A percentile compares a stretch with the other conserved stretches of the same genome.
Conservation (phyloP, 2,888 invertebrate species). For the Empis livida region DNA sequence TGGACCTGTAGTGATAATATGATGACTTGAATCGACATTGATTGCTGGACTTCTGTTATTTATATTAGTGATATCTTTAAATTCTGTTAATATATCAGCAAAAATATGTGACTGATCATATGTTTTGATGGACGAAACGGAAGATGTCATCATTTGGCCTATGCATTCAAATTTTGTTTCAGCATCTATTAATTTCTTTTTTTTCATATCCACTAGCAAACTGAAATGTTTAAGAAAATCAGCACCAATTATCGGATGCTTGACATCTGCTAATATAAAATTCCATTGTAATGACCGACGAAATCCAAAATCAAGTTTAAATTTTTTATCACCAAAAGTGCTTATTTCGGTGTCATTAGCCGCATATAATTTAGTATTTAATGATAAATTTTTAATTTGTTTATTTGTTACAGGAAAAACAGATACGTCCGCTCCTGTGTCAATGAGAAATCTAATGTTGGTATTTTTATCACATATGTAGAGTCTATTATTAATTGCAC, state of each 20-base stretch:
- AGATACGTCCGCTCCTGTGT: constrained; percentile 1
- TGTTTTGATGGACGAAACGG: no score
- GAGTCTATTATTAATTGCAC: no score
- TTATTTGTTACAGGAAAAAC: not conserved
- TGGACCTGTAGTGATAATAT: constrained; percentile 8
- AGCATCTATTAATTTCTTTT: no score
- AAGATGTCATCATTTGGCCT: no score
- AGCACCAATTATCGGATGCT: constrained; percentile 3
- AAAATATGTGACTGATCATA: not conserved
- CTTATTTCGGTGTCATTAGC: constrained; percentile 4
- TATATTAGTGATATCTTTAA: not conserved
- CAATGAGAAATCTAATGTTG: not conserved
- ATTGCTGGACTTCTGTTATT: not conserved
- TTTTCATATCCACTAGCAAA: constrained; percentile 1
- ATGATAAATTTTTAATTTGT: not conserved
- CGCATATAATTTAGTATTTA: not conserved
- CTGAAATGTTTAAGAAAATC: constrained; percentile 5
- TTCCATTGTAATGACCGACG: not conserved
- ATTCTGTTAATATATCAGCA: not conserved
- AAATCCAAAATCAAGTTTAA: not conserved
- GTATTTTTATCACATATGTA: no score
- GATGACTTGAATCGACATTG: not conserved
- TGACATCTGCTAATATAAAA: not conserved
- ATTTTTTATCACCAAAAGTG: not conserved
- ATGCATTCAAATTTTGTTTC: no score